phyloP scores from a whole-genome alignment of 2,797 vertebrate species.

The Myotis daubentonii region DNA sequence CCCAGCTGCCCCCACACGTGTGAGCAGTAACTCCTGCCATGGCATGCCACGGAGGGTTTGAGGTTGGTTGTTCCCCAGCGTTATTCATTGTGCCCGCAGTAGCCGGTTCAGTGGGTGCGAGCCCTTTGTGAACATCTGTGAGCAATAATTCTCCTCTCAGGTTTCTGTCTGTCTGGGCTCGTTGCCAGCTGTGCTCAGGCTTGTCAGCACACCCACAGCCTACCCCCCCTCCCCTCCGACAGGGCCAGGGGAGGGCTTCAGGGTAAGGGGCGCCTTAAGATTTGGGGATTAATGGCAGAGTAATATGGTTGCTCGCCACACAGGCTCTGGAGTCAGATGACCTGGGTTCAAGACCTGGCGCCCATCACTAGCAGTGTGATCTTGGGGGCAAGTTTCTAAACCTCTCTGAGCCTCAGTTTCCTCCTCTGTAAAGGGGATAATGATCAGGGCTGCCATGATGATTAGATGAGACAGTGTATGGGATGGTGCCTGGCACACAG shows the following conservation, averaged over 20 bases:
- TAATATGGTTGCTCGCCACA: neutral
- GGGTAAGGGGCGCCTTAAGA: neutral
- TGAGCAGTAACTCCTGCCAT: neutral
- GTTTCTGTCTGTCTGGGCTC: neutral
- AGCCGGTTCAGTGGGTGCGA: neutral
- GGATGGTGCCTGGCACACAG: neutral
- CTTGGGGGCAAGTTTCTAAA: neutral
- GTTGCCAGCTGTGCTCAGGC: neutral
- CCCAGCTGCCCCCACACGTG: neutral
- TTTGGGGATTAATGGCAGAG: neutral
- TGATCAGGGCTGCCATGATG: neutral
- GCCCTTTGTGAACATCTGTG: neutral
- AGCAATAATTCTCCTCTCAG: neutral
- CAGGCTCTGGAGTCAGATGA: neutral
- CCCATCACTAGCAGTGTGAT: neutral
- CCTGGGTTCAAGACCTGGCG: neutral
- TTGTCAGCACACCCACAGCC: neutral
- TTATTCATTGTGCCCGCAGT: no score
- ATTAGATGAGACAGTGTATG: neutral
- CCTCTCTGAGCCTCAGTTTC: neutral
- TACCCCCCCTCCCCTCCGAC: accelerated
- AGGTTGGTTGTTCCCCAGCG: accelerated
- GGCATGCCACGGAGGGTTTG: neutral
- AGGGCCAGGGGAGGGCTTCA: neutral
- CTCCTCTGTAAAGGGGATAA: neutral